phyloP scores from a whole-genome alignment of 2,888 invertebrate species.

The Thecophora atra region DNA sequence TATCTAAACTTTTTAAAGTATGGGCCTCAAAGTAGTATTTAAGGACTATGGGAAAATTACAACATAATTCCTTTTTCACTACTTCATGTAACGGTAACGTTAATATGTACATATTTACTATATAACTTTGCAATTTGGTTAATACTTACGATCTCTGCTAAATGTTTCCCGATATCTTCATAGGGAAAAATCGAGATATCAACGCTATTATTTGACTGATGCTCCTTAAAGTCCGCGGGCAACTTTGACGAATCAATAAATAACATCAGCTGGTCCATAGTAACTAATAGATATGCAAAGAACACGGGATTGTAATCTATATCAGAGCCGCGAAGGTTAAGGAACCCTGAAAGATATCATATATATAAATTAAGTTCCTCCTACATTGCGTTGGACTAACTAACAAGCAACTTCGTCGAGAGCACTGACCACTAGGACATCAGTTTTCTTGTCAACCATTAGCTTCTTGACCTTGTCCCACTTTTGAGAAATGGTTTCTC shows the following conservation, averaged over 20 bases:
- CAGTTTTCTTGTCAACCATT: constrained; percentile 73
- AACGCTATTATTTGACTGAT: constrained; percentile 70
- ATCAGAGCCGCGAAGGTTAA: constrained; percentile 92
- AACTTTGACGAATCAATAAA: constrained; percentile 73
- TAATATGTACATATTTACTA: too few species aligned
- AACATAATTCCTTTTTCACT: too few species aligned
- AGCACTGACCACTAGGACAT: constrained; percentile 78
- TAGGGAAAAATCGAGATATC: constrained; percentile 69
- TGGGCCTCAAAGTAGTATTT: too few species aligned
- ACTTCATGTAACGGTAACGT: too few species aligned
- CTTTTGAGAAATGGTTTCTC: constrained; percentile 74
- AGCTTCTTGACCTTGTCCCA: constrained; percentile 71
- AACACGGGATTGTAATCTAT: constrained; percentile 93
- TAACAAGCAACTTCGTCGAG: constrained; percentile 91
- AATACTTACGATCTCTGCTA: constrained; percentile 62
- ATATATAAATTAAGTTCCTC: not conserved
- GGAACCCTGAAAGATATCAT: constrained; percentile 70
- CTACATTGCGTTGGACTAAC: constrained; percentile 49
- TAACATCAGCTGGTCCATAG: constrained; percentile 69
- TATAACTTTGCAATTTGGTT: not conserved
- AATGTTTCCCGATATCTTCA: constrained; percentile 65
- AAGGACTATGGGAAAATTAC: too few species aligned
- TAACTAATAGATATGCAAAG: constrained; percentile 78
- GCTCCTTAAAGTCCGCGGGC: constrained; percentile 68
- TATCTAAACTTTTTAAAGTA: too few species aligned